phyloP scores from a whole-genome alignment of 2,113 vertebrate species.

The Cygnus buccinator region DNA sequence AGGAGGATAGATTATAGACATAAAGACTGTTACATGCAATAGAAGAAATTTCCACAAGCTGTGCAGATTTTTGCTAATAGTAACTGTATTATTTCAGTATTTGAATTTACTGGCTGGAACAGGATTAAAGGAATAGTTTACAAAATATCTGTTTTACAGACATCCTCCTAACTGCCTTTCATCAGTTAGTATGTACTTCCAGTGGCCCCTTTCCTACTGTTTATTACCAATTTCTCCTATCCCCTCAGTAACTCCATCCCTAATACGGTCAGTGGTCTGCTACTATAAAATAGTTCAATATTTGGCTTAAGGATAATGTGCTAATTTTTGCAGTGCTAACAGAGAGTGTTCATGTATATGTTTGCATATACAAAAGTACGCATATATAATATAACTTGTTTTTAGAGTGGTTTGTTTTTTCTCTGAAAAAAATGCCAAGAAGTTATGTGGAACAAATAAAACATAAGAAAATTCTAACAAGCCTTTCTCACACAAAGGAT shows the following conservation, averaged over 20 bases:
- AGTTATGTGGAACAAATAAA: neutral
- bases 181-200: neutral
- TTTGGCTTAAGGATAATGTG: neutral
- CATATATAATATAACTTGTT: fast-evolving
- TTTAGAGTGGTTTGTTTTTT: neutral
- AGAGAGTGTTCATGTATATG: neutral
- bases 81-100: neutral
- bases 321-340: neutral
- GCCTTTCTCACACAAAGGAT: neutral
- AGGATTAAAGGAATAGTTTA: neutral
- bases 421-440: neutral
- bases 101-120: neutral
- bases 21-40: neutral
- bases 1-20: neutral
- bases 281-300: neutral
- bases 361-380: neutral
- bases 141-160: neutral
- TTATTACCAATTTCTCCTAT: neutral
- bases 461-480: neutral
- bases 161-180: neutral
- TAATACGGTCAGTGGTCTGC: neutral
- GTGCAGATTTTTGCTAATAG: neutral
- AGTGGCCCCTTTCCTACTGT: neutral
- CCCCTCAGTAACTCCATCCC: neutral
- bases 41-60: neutral